phyloP scores from a whole-genome alignment of 2,113 vertebrate species.

The Apteryx owenii region DNA sequence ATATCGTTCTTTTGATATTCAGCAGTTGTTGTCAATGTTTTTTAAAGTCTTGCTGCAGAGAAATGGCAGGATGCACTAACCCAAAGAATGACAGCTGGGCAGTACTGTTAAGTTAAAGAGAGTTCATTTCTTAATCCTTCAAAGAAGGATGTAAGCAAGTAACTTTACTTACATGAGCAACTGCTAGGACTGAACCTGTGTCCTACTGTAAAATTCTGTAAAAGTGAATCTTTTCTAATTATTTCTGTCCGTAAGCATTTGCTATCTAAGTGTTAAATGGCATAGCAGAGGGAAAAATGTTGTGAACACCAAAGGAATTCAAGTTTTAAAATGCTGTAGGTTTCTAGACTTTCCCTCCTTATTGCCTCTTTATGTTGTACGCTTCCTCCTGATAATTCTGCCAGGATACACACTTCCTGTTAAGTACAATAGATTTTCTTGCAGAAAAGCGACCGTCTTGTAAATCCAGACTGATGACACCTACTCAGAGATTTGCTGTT shows the following conservation, averaged over 20 bases:
- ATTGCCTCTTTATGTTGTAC: not conserved
- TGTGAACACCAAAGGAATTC: not conserved
- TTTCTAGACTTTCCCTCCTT: not conserved
- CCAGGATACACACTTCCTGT: not conserved
- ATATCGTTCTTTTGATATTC: not conserved
- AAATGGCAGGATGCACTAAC: not conserved
- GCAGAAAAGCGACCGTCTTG: not conserved
- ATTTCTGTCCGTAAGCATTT: not conserved
- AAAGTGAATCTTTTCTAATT: not conserved
- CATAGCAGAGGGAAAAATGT: not conserved
- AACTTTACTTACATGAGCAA: not conserved
- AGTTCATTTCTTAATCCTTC: not conserved
- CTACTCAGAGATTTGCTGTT: not conserved
- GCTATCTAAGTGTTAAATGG: not conserved
- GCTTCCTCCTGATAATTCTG: not conserved
- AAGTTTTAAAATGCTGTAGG: not conserved
- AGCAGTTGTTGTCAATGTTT: not conserved
- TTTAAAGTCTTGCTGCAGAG: not conserved
- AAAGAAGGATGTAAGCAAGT: not conserved
- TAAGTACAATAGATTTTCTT: not conserved
- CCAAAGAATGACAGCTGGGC: not conserved
- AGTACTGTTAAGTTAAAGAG: not conserved
- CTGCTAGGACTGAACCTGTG: not conserved
- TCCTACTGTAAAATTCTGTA: not conserved
- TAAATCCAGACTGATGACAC: not conserved